These are phyloP conservation scores for Taxidea taxus DNA, from an alignment of 2,113 vertebrate genomes.

Conservation along the genomic window DNA sequence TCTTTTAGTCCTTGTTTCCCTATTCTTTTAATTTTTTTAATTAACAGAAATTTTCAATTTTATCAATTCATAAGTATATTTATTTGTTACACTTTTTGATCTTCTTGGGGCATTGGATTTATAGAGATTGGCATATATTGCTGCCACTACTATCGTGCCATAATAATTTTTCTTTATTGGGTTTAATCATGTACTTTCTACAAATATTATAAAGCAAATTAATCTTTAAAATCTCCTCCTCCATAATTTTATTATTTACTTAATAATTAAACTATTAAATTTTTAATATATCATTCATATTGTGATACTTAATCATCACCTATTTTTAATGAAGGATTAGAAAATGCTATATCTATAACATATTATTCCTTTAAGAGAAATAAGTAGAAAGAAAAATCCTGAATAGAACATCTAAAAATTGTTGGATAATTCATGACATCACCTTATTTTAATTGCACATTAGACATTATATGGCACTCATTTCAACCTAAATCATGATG, in stretches of 20 bases:
- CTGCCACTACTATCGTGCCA: background rate
- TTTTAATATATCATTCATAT: background rate
- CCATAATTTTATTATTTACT: background rate
- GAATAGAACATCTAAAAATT: background rate
- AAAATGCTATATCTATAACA: background rate
- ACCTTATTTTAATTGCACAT: constrained; percentile 38
- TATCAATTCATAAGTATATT: background rate
- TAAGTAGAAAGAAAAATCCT: constrained; percentile 7
- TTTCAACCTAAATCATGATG: constrained; percentile 31
- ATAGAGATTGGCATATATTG: background rate
- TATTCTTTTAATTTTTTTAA: background rate
- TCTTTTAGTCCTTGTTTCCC: background rate
- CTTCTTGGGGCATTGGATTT: background rate
- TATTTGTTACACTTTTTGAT: background rate
- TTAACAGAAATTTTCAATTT: background rate
- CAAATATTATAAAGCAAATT: background rate
- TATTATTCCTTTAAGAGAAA: background rate
- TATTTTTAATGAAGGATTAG: background rate
- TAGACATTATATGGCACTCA: background rate
- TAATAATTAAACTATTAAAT: background rate
- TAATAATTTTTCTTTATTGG: background rate
- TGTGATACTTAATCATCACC: background rate
- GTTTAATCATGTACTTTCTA: background rate
- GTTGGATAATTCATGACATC: constrained; percentile 3
- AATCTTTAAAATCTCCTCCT: background rate